Base-by-base conservation (phyloP, 2,888 invertebrate species). In the Heteromyza rotundicornis region DNA sequence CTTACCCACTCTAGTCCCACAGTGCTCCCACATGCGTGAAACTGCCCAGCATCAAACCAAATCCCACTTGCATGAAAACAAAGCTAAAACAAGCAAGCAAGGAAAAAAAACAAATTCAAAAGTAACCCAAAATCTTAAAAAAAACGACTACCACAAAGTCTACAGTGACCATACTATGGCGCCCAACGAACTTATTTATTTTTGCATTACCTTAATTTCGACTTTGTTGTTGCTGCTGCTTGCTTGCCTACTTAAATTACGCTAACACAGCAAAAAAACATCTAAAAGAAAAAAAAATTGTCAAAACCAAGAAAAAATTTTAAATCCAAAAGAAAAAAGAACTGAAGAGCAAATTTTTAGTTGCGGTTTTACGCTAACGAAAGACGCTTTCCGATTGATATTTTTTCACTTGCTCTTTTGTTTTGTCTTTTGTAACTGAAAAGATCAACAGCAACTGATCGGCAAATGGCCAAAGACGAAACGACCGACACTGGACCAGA, bases 181-280 rank as follows among this genome's bases (percentile, higher is more conserved):
- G n/a, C 40, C 14, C 40, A 51, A 24, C 51, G 27, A 5, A n/a
- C 14, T n/a, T 44, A 44, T 57, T 60, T 60, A 32, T 56, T 63
- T 60, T 59, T 65, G 57, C 58, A 60, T 60, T 60, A 49, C 23
- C 32, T 52, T 58, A 40, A 53, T 49, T 65, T 57, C 49, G 60
- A 47, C 36, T 32, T 20, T 20, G 57, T 49, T n/a, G 16, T 20
- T 40, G n/a, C 35, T 53, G n/a, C n/a, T n/a, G n/a, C n/a, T n/a
- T n/a, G n/a, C 35, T 63, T 60, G 63, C 57, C 59, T 63, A 59
- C 65, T 65, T 63, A 63, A 65, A 61, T 61, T 65, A 61, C 54
- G 50, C 40, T 51, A 23, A 53, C 60, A 32, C 56, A 32, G 19
- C 36, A 24, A 2, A 23, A 40, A 55, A 20, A 40, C 2, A n/a